phyloP scores from a whole-genome alignment of 2,888 invertebrate species.

The Prosopocoilus inquinatus region DNA sequence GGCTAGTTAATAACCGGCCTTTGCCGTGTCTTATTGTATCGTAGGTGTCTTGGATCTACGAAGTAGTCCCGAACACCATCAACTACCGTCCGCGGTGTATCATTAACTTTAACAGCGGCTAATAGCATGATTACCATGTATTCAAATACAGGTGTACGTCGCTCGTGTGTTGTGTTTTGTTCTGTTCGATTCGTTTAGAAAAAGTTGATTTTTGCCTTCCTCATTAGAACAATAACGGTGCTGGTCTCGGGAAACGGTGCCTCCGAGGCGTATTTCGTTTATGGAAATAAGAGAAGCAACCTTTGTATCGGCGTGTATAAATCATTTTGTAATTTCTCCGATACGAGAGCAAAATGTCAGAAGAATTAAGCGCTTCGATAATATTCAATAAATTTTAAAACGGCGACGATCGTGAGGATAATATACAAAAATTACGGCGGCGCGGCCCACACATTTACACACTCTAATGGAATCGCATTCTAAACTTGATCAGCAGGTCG shows the following conservation, averaged over 20 bases:
- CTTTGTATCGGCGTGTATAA: conserved; percentile 6
- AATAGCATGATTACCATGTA: neutral
- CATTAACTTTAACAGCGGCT: conserved; percentile 1
- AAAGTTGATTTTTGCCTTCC: too few species aligned
- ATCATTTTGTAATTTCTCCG: conserved; percentile 10
- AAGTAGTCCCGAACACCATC: neutral
- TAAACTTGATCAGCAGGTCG: too few species aligned
- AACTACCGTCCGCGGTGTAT: conserved; percentile 2
- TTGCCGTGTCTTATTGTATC: conserved; percentile 4
- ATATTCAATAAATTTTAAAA: conserved; percentile 3
- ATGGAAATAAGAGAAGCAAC: conserved; percentile 11
- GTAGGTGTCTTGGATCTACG: conserved; percentile 4
- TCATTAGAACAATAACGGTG: too few species aligned
- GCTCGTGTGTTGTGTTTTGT: neutral
- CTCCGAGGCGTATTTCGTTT: conserved; percentile 4
- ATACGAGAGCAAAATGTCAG: conserved; percentile 6
- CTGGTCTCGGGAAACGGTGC: conserved; percentile 2
- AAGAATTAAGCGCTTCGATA: conserved; percentile 3
- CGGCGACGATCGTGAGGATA: conserved; percentile 1
- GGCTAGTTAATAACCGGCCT: conserved; percentile 3
- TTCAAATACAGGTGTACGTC: neutral
- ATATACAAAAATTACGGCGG: neutral
- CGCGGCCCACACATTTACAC: neutral
- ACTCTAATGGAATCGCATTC: too few species aligned
- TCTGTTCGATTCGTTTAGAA: too few species aligned